Percentiles rank a stretch among this genome's conserved stretches.
phyloP scores from a whole-genome alignment of 2,113 vertebrate species.

The Tragelaphus scriptus region DNA sequence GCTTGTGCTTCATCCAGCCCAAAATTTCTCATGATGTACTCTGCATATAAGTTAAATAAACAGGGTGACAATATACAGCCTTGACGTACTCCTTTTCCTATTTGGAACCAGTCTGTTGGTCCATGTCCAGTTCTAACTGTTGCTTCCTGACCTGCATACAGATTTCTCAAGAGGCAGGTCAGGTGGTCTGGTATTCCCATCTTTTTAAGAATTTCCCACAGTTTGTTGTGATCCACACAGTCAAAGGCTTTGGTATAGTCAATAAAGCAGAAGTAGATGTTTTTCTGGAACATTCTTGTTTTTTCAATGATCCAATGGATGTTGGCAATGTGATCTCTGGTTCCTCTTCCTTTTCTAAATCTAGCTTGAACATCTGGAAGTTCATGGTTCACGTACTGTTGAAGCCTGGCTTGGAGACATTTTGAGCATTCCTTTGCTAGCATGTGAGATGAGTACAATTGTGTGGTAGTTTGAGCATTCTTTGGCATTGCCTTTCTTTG shows the following conservation, averaged over 20 bases:
- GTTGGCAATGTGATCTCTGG: neutral
- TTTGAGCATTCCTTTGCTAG: neutral
- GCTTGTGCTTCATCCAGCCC: neutral
- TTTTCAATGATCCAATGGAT: neutral
- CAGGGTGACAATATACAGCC: neutral
- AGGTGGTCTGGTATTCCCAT: too few relatives aligned
- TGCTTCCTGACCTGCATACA: too few relatives aligned
- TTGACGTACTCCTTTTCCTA: neutral
- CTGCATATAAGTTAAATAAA: neutral
- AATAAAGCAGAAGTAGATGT: neutral
- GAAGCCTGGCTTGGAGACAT: neutral
- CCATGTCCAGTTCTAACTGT: too few relatives aligned
- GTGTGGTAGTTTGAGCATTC: neutral
- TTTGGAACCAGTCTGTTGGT: too few relatives aligned
- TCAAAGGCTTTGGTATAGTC: neutral
- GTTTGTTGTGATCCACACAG: neutral
- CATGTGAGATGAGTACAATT: neutral
- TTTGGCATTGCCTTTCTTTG: neutral
- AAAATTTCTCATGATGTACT: neutral
- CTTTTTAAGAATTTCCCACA: too few relatives aligned
- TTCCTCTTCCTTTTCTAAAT: neutral
- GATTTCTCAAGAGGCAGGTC: too few relatives aligned
- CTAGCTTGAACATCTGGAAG: neutral
- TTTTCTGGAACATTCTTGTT: neutral
- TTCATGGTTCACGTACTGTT: rapidly evolving